Conservation (phyloP, 2,797 vertebrate species). For the Tokudaia tokunoshimensis region DNA sequence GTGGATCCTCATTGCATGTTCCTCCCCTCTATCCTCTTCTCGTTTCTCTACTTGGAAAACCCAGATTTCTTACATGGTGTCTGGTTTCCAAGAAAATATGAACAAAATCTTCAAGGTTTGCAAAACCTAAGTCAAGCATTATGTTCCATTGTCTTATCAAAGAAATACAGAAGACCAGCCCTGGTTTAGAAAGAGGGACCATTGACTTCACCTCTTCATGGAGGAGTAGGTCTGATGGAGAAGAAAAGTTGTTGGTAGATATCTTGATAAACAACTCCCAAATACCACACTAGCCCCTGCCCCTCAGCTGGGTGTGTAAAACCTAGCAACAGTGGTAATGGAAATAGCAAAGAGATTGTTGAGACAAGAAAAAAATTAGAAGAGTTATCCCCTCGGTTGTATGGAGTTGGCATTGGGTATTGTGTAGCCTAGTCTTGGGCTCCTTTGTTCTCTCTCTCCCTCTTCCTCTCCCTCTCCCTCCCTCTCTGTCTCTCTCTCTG, state of each 20-base stretch:
- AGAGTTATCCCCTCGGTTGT: background rate
- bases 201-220: background rate
- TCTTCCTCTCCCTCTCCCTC: too few species aligned
- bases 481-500: background rate
- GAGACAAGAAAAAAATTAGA: conserved; percentile 17
- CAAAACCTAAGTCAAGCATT: background rate
- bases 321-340: background rate
- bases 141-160: background rate
- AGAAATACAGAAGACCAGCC: background rate
- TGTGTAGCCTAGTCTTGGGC: background rate
- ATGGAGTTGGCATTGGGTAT: background rate
- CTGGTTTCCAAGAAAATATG: background rate
- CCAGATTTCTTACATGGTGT: background rate
- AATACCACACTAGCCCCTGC: background rate
- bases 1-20: background rate
- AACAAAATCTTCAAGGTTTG: background rate
- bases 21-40: too few species aligned
- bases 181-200: background rate
- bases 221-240: background rate
- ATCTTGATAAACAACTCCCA: background rate
- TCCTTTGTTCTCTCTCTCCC: background rate
- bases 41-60: background rate
- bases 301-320: background rate
- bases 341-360: background rate
- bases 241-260: background rate